Percentiles rank a stretch among this genome's conserved stretches.
These are phyloP conservation scores for Epizoanthus ramosus DNA, from an alignment of 92 coral and sea anemone species.

Conservation along the genomic window DNA sequence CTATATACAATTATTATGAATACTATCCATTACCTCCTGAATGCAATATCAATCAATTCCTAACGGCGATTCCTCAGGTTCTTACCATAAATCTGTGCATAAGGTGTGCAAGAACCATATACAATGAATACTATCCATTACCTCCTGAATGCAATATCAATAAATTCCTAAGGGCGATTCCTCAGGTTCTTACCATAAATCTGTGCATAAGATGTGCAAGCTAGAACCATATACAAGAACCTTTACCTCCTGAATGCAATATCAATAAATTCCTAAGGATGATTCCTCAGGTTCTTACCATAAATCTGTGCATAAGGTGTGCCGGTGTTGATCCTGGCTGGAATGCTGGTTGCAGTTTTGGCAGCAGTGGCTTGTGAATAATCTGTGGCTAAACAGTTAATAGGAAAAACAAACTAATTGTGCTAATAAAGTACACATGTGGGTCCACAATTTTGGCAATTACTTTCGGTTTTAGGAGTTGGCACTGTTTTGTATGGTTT, in stretches of 20 bases:
- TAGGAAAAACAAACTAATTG: slow-evolving; percentile 3
- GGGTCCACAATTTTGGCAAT: background rate
- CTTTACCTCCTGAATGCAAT: too few species aligned
- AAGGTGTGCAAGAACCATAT: slow-evolving; percentile 54
- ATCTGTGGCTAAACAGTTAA: slow-evolving; percentile 56
- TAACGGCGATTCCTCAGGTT: background rate
- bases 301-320: slow-evolving; percentile 97
- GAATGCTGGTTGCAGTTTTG: slow-evolving; percentile 77
- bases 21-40: too few species aligned
- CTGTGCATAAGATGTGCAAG: slow-evolving; percentile 96
- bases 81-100: slow-evolving; percentile 98
- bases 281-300: slow-evolving; percentile 59
- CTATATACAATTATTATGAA: too few species aligned
- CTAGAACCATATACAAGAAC: too few species aligned
- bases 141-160: too few species aligned
- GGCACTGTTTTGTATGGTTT: too few species aligned
- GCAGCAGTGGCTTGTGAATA: slow-evolving; percentile 75
- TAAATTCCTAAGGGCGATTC: too few species aligned
- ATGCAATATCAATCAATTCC: too few species aligned
- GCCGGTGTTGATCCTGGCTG: slow-evolving; percentile 95
- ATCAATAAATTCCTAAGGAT: too few species aligned
- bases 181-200: slow-evolving; percentile 77
- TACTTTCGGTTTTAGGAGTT: background rate
- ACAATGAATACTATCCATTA: too few species aligned
- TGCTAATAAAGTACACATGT: background rate